Evolutionary conservation across 2,113 vertebrate species (phyloP).

Genomic region (Rutilus rutilus): DNA sequence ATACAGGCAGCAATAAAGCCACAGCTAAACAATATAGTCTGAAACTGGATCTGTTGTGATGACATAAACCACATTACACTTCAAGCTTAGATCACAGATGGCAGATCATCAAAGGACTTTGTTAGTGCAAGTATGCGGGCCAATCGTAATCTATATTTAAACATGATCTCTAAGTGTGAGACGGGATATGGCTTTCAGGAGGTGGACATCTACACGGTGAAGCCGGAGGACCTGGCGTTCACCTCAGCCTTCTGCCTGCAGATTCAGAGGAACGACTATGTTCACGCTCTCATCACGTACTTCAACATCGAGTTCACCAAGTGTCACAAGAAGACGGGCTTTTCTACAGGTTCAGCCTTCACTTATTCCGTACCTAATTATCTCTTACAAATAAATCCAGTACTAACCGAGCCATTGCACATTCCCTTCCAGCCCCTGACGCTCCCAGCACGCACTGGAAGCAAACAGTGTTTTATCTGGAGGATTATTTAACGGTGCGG

Average conservation of each 20-base stretch:
- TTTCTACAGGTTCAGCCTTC: slow-evolving; percentile 88
- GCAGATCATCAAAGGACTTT: neutral
- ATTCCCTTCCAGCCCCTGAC: slow-evolving; percentile 83
- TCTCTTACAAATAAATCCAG: neutral
- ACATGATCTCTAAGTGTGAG: neutral
- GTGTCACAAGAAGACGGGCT: slow-evolving; percentile 98
- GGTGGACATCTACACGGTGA: slow-evolving; percentile 96
- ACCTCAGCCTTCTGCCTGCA: slow-evolving; percentile 96
- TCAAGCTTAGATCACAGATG: neutral
- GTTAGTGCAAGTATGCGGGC: neutral
- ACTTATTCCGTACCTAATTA: neutral
- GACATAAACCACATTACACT: neutral
- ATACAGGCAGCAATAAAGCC: neutral
- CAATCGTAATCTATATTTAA: slow-evolving; percentile 6
- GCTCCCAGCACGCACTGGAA: slow-evolving; percentile 98
- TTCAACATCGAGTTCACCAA: slow-evolving; percentile 99
- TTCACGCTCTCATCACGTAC: slow-evolving; percentile 95
- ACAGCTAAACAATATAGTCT: neutral
- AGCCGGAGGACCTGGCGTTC: slow-evolving; percentile 90
- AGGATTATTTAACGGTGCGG: slow-evolving; percentile 95
- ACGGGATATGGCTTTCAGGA: slow-evolving; percentile 78
- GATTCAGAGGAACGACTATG: slow-evolving; percentile 94
- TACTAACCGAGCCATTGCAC: neutral
- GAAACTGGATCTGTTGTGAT: slow-evolving; percentile 7
- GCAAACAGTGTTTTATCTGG: slow-evolving; percentile 97